Evolutionary conservation across 2,113 vertebrate species (phyloP).

Genomic region (Leucoraja erinaceus): DNA sequence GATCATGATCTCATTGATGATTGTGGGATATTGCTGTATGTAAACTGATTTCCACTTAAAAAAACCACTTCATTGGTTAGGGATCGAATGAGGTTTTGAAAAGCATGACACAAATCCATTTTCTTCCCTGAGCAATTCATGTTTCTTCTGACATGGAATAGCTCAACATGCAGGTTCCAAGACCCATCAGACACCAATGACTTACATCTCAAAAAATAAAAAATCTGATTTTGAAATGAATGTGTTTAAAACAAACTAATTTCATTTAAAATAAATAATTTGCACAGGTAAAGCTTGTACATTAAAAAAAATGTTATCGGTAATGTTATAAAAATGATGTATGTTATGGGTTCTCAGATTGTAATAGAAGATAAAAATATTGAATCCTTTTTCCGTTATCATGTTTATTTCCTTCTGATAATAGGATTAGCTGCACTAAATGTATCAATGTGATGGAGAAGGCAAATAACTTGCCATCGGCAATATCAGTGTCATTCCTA

Average conservation of each 20-base stretch:
- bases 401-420: neutral
- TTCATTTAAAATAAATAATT: no score
- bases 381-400: neutral
- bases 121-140: neutral
- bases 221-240: neutral
- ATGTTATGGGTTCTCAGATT: neutral
- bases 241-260: neutral
- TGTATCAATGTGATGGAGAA: neutral
- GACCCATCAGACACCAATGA: neutral
- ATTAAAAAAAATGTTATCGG: neutral
- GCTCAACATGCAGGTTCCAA: neutral
- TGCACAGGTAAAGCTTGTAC: no score
- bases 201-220: neutral
- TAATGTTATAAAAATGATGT: neutral
- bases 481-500: neutral
- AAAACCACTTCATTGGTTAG: neutral
- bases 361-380: neutral
- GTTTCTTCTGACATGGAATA: neutral
- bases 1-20: neutral
- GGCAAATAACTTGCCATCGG: neutral
- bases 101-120: no score
- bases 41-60: neutral
- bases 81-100: neutral
- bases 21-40: neutral
- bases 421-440: neutral